Percentiles rank a stretch among this genome's conserved stretches.
Conservation (phyloP, 1,140 invertebrate species). For the Harlomillsia oculata region DNA sequence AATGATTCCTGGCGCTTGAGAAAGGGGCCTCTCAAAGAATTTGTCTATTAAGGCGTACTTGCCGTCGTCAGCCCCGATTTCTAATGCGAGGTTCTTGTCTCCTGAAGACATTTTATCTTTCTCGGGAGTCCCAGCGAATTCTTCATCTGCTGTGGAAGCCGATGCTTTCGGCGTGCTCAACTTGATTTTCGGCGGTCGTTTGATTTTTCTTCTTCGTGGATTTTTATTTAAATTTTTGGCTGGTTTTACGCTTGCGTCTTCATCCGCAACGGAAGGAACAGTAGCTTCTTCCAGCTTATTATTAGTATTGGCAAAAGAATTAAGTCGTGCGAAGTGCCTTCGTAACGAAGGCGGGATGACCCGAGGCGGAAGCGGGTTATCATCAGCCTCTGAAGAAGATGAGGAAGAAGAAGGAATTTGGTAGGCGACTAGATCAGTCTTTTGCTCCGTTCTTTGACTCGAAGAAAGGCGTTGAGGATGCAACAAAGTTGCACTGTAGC, state of each 20-base stretch:
- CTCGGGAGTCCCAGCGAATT: constrained; percentile 10
- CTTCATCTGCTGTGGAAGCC: not conserved
- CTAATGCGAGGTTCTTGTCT: constrained; percentile 34
- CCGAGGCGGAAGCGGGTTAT: not conserved
- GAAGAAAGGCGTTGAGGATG: not conserved
- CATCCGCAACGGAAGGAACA: not conserved
- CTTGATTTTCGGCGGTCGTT: constrained; percentile 23
- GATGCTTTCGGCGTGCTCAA: constrained; percentile 1
- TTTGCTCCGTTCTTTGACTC: constrained; percentile 9
- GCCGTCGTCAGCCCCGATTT: constrained; percentile 52
- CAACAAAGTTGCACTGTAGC: not conserved
- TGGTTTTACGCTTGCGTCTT: not conserved
- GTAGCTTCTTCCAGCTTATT: not conserved
- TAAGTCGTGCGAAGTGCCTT: constrained; percentile 16
- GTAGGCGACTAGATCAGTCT: constrained; percentile 16
- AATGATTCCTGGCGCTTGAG: constrained; percentile 61
- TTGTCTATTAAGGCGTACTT: constrained; percentile 80
- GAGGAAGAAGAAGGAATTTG: not conserved
- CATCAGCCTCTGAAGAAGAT: constrained; percentile 10
- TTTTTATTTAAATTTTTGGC: constrained; percentile 14
- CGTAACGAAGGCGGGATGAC: constrained; percentile 13
- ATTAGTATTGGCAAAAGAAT: not conserved
- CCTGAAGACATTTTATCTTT: constrained; percentile 10
- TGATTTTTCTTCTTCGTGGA: constrained; percentile 31
- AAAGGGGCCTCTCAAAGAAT: constrained; percentile 60